Base-by-base conservation (phyloP, 2,797 vertebrate genomes). In the Sebastes oblongus region DNA sequence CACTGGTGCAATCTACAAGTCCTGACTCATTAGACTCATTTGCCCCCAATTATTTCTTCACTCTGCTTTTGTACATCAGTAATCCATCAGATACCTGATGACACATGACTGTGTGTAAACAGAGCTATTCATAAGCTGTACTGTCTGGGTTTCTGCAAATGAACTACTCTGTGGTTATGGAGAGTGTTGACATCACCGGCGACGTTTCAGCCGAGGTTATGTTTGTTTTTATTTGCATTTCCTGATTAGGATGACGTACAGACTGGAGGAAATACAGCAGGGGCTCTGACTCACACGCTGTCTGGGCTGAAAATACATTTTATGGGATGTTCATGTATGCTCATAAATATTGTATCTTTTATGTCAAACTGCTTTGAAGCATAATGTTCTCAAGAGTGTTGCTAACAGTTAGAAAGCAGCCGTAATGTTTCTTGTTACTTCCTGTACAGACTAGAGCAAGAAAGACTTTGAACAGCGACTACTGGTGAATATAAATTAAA, bases 191-290 rank as follows among this genome's bases (percentile, higher is more conserved):
- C 70, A 56, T 80, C 24, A 54, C 14, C 34, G 25, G 0, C 20
- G n/a, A 73, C 16, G 61, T 67, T 76, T 7, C 56, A 73, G 25
- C 18, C 9, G 4, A 71, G 65, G 32, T 77, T 76, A 29, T 78
- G 52, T 75, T 71, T 84, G 82, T 72, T 75, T 78, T 72, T 72
- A 27, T 78, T 66, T 65, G 42, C 11, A 59, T 61, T 75, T 66
- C 46, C 65, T 67, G 77, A 76, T 87, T 32, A 36, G 24, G 34
- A 50, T 22, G 36, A 65, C 34, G 9, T 60, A 25, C 29, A 72
- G 77, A 29, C 25, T 11, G 1, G 42, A 42, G 68, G 34, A 42
- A 59, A 59, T 36, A 11, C 59, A 75, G 71, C 61, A 18, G 52
- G 22, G 10, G 30, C 16, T 58, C 16, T 70, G 67, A 82, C 74